Percentiles rank a stretch among this genome's conserved stretches.
Conservation (phyloP, 2,113 vertebrate genomes). For the Ictidomys tridecemlineatus region DNA sequence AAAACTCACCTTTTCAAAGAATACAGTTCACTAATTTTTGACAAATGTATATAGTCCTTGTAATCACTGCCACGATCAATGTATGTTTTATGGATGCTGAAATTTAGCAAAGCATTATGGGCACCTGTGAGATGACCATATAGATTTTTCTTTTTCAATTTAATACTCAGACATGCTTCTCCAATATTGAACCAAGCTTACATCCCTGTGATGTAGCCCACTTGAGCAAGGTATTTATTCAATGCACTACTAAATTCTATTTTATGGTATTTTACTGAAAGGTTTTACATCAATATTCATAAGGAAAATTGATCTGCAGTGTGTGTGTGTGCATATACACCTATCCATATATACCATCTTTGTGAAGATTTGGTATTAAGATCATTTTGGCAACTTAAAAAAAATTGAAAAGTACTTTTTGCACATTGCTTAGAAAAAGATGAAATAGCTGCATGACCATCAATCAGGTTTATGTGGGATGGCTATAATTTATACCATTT, state of each 20-base stretch:
- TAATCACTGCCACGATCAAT: not conserved
- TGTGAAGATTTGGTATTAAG: not conserved
- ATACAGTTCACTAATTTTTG: not conserved
- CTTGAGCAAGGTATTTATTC: not conserved
- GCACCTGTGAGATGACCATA: not conserved
- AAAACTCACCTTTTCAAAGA: not conserved
- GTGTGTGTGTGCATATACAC: not conserved
- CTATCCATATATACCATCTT: not conserved
- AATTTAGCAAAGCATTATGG: constrained; percentile 24
- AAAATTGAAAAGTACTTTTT: constrained; percentile 3
- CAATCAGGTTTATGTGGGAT: not conserved
- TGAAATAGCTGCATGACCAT: not conserved
- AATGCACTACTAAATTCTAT: not conserved
- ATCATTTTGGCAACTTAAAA: not conserved
- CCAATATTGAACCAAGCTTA: not conserved
- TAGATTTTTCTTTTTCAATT: not conserved
- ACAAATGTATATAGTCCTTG: not conserved
- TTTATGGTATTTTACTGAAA: constrained; percentile 13
- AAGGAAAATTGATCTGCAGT: not conserved
- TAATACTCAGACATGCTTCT: not conserved
- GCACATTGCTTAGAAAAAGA: not conserved
- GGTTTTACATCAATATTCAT: constrained; percentile 1
- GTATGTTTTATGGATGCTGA: not conserved
- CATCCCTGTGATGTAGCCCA: not conserved
- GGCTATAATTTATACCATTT: not conserved